Base-by-base conservation (phyloP, 37 sponge, comb jelly and placozoan genomes). In the Aplysina aerophoba region DNA sequence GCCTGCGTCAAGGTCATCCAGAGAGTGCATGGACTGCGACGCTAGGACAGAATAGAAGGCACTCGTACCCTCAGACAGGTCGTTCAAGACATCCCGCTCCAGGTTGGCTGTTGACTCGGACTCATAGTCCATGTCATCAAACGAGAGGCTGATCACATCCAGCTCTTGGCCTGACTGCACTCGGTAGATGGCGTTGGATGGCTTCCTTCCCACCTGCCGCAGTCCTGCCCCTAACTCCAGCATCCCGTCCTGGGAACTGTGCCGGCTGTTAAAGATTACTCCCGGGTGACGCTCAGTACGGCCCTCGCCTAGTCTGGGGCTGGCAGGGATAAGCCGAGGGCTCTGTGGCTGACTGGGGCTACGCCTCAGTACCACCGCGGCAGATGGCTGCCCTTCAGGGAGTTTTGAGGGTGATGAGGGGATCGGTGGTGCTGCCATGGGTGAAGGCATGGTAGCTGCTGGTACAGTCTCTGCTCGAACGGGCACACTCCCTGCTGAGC, bases 321-420 rank as follows among this genome's bases (percentile, higher is more conserved):
- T 44, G 50, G 8, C 50, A 44, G 50, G 50, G 50, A 44, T 11
- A 44, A 44, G 3, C 50, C 50, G 50, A 8, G 50, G 50, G 6
- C 50, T 8, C 8, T 44, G 50, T 8, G 50, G 50, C 3, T 44
- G 50, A 44, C 50, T 44, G 8, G 50, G 8, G 50, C n/a, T n/a
- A n/a, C 50, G 50, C 8, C 6, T 44, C 50, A 11, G 50, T 44
- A 8, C 79, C 79, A 41, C 55, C 36, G 6, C 34, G 36, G 80
- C 80, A 19, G 83, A 44, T 37, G 28, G 68, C 22, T 34, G 69
- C 38, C 55, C 79, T 27, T 36, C 85, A 33, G 81, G 85, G 72
- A 85, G 81, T 59, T 89, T 89, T 81, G 85, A 89, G 0, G 31
- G 53, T 1, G 55, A 17, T 25, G 83, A 72, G 44, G 86, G 81